Evolutionary conservation across 2,113 vertebrate species (phyloP).

Genomic region (Seriola rivoliana): DNA sequence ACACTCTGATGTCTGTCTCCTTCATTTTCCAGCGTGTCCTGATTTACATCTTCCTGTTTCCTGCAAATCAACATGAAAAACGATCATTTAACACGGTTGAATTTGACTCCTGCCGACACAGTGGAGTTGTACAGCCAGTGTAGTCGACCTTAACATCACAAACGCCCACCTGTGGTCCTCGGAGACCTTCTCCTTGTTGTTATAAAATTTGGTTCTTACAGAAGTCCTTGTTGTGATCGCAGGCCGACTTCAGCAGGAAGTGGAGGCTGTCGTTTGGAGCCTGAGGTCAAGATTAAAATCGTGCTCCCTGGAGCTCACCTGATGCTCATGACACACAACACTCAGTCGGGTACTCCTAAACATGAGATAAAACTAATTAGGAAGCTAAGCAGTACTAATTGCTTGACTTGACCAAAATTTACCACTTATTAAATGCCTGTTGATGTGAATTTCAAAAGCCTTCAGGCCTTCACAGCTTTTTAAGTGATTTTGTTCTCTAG

Average conservation of each 20-base stretch:
- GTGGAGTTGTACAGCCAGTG: background rate
- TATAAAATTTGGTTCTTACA: conserved; percentile 81
- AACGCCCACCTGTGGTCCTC: conserved; percentile 72
- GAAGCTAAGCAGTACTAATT: background rate
- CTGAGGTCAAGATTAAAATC: conserved; percentile 58
- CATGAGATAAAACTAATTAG: background rate
- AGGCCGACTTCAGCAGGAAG: conserved; percentile 85
- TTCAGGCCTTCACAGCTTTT: background rate
- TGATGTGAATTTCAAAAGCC: background rate
- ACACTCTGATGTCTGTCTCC: background rate
- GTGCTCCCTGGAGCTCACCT: conserved; percentile 73
- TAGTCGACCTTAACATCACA: background rate
- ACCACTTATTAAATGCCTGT: background rate
- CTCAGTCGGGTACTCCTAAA: conserved; percentile 71
- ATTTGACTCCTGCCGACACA: background rate
- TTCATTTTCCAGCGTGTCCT: background rate
- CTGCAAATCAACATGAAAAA: conserved; percentile 18
- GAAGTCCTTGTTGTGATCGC: conserved; percentile 85
- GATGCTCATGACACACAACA: conserved; percentile 57
- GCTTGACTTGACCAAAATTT: background rate
- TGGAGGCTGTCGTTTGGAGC: conserved; percentile 86
- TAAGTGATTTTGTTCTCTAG: background rate
- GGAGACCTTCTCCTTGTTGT: conserved; percentile 80
- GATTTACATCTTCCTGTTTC: conserved; percentile 17
- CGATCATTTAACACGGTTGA: background rate